These are phyloP conservation scores for Hyppa rectilinea DNA, from an alignment of 2,888 invertebrate genomes.

Conservation along the genomic window DNA sequence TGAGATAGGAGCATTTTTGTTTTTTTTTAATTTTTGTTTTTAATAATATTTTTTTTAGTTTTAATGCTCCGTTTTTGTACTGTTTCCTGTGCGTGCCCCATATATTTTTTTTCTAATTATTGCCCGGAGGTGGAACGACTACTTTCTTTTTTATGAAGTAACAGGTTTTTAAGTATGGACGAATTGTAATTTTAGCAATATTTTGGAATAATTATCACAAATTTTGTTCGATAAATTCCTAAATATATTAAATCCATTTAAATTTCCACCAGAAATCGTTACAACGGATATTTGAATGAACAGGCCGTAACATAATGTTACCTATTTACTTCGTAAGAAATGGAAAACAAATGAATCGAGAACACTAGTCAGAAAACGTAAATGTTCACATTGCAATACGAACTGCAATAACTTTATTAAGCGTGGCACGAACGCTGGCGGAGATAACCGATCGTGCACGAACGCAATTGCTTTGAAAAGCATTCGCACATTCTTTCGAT, in stretches of 20 bases:
- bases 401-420: constrained; percentile 47
- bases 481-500: constrained; percentile 36
- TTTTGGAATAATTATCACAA: not conserved
- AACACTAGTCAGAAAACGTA: constrained; percentile 2
- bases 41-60: too few species aligned
- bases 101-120: too few species aligned
- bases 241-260: not conserved
- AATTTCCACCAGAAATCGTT: not conserved
- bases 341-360: constrained; percentile 9
- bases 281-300: not conserved
- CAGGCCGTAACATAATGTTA: not conserved
- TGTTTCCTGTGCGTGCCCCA: too few species aligned
- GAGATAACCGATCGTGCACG: constrained; percentile 34
- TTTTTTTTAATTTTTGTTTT: too few species aligned
- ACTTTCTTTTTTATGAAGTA: not conserved
- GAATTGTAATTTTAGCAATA: not conserved
- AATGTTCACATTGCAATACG: constrained; percentile 25
- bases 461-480: constrained; percentile 38
- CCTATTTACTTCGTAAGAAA: constrained; percentile 8
- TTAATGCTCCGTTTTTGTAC: too few species aligned
- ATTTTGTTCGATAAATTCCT: not conserved
- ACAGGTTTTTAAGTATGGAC: not conserved
- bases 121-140: too few species aligned
- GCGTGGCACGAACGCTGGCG: constrained; percentile 39
- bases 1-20: too few species aligned